Base-by-base conservation (phyloP, 2,888 invertebrate genomes). In the Apamea sordens region DNA sequence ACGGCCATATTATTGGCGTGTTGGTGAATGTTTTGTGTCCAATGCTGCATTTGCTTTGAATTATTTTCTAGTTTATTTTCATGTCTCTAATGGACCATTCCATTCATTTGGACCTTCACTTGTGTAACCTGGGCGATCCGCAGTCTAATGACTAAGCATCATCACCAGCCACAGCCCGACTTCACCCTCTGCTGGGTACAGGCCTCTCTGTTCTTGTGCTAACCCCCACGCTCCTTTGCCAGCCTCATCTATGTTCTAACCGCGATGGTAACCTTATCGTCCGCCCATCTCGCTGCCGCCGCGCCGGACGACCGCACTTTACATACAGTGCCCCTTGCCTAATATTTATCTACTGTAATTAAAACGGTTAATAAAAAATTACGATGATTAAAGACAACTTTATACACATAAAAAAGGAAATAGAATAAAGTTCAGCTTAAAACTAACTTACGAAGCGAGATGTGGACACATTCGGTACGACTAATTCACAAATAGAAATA, bases 1-100 rank as follows among this genome's bases (percentile, higher is more conserved):
- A 24, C 61, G 74, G 36, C 64, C 61, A 56, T 64, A 77, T 64
- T 64, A 77, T 64, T 76, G 69, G 76, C 10, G 28, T 41, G 68
- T 73, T 83, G 68, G 85, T 5, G 18, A 13, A 13, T 56, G 73
- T 53, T 47, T n/a, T 15, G 59, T 32, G 73, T 77, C 69, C 84
- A 83, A 69, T 80, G 76, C 83, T 74, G 74, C 28, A 36, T 56
- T 36, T 15, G 63, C 32, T 47, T 41, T 36, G 7, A 53, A 32
- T n/a, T 1, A 6, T 3, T 13, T 24, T 41, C 18, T 36, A 47
- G 6, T 36, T n/a, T 10, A 3, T 21, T 71, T 72, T 28, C 11
- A 21, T 32, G 8, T 32, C 28, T 32, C 13, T 69, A 47, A 21
- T 44, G 18, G 3, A 41, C 41, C 7, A 41, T 41, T 36, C 36